Conservation (phyloP, 2,113 vertebrate genomes). For the Amphilophus citrinellus region DNA sequence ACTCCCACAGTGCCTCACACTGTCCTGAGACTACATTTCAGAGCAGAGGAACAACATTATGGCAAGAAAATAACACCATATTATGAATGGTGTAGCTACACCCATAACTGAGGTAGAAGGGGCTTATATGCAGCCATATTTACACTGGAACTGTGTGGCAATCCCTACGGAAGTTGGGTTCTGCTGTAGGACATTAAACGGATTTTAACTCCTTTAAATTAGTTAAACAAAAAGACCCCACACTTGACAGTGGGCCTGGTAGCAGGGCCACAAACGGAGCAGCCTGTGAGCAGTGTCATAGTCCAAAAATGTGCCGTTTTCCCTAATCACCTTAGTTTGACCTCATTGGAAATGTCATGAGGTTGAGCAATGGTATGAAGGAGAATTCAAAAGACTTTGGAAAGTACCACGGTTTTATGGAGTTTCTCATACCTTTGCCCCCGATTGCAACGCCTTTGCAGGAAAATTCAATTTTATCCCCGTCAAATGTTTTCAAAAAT, state of each 20-base stretch:
- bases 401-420: neutral
- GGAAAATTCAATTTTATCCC: neutral
- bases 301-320: neutral
- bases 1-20: neutral
- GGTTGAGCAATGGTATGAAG: neutral
- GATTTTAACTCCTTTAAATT: too few relatives aligned
- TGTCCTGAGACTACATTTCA: neutral
- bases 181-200: too few relatives aligned
- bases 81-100: neutral
- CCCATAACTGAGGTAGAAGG: neutral
- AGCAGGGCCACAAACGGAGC: neutral
- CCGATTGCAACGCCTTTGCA: neutral
- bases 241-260: neutral
- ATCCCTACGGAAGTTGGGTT: neutral
- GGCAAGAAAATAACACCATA: neutral
- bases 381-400: neutral
- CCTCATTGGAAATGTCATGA: neutral
- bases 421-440: neutral
- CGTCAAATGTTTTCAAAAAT: neutral
- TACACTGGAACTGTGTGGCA: neutral
- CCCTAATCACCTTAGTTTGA: neutral
- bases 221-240: too few relatives aligned
- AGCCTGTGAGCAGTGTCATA: accelerated
- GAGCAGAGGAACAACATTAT: neutral
- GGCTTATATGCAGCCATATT: neutral